These are phyloP conservation scores for Gallinago undulata DNA, from an alignment of 2,113 vertebrate genomes.

Conservation along the genomic window DNA sequence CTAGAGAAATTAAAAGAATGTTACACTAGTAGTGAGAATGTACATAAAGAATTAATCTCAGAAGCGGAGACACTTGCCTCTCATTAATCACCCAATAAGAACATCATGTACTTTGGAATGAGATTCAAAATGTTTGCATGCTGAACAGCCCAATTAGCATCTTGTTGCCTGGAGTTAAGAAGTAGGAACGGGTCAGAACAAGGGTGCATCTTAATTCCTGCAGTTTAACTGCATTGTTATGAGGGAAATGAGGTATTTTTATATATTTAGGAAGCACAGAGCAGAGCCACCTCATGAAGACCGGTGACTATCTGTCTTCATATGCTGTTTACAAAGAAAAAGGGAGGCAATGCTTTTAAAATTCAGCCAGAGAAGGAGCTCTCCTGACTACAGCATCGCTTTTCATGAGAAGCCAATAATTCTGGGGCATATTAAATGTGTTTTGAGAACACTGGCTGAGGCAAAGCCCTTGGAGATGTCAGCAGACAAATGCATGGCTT, in stretches of 20 bases:
- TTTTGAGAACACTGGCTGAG: not conserved
- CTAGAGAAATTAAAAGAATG: constrained; percentile 42
- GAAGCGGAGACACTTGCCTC: not conserved
- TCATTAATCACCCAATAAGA: constrained; percentile 34
- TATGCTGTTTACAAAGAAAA: not conserved
- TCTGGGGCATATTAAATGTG: not conserved
- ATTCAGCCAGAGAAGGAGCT: not conserved
- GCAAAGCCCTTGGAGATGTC: not conserved
- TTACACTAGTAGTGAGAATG: not conserved
- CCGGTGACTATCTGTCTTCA: not conserved
- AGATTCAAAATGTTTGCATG: constrained; percentile 31
- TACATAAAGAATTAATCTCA: constrained; percentile 32
- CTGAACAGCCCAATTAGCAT: constrained; percentile 37
- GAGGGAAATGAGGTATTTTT: not conserved
- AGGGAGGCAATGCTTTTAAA: not conserved
- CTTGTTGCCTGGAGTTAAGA: constrained; percentile 27
- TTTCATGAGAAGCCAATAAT: not conserved
- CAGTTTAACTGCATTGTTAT: not conserved
- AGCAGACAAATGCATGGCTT: not conserved
- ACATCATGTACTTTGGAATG: not conserved
- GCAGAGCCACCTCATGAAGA: not conserved
- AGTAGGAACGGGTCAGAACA: not conserved
- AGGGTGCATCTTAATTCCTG: not conserved
- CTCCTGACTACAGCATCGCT: accelerated
- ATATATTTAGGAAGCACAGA: not conserved